Evolutionary conservation across 37 sponge, comb jelly and placozoan genomes (phyloP).

Genomic region (Theonella swinhoei): DNA sequence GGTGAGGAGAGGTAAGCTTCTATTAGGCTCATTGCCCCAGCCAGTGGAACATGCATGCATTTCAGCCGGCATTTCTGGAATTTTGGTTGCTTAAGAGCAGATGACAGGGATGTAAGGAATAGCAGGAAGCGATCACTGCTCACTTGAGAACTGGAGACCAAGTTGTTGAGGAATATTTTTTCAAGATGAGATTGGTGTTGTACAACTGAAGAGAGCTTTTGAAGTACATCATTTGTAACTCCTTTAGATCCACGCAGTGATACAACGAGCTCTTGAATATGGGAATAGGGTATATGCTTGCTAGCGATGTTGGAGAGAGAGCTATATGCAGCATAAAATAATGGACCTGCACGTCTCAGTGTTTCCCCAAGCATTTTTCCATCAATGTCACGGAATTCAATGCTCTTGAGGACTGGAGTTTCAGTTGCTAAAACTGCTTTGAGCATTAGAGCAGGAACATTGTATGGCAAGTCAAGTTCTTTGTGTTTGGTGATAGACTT

Average conservation of each 20-base stretch:
- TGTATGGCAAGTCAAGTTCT: not conserved
- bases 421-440: not conserved
- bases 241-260: not conserved
- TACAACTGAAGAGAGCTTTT: not conserved
- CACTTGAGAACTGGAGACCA: not conserved
- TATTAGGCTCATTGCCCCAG: not conserved
- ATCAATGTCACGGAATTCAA: not conserved
- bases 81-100: not conserved
- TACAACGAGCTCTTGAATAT: not conserved
- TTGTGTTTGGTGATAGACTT: too few species aligned
- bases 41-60: not conserved
- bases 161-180: not conserved
- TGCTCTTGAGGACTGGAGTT: not conserved
- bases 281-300: not conserved
- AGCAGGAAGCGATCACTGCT: not conserved
- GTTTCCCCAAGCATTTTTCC: not conserved
- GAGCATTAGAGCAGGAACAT: not conserved
- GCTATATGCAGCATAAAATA: slow-evolving; percentile 5
- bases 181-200: not conserved
- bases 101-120: not conserved
- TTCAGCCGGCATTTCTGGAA: not conserved
- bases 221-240: not conserved
- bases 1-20: not conserved
- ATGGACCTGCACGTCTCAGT: not conserved
- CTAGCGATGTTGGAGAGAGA: not conserved